Evolutionary conservation across 2,888 invertebrate species (phyloP).

Genomic region (Altica lythri): DNA sequence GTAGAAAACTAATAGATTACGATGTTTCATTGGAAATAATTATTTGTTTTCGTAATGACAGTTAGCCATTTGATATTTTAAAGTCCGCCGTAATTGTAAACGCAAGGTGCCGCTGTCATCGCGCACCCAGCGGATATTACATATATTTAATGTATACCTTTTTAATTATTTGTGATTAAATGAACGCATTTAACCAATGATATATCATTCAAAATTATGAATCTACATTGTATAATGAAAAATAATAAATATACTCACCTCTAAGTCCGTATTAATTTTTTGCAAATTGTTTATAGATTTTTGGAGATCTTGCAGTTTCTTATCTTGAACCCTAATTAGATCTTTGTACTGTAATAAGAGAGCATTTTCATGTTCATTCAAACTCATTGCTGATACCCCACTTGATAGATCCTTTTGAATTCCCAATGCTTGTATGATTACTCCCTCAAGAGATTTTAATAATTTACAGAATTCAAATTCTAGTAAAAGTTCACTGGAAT

Average conservation of each 20-base stretch:
- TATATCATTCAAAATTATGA: not conserved
- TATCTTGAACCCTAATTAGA: conserved; percentile 89
- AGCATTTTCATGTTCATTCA: conserved; percentile 60
- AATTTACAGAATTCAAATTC: conserved; percentile 95
- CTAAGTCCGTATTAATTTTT: conserved; percentile 52
- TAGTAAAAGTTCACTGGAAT: conserved; percentile 78
- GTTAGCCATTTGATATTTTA: too few relatives aligned
- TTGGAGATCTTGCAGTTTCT: conserved; percentile 64
- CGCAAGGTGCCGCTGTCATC: too few relatives aligned
- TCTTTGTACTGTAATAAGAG: conserved; percentile 81
- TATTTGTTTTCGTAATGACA: too few relatives aligned
- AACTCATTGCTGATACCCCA: conserved; percentile 59
- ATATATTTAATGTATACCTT: too few relatives aligned
- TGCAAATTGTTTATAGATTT: conserved; percentile 46
- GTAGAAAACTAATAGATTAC: too few relatives aligned
- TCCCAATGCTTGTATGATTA: conserved; percentile 50
- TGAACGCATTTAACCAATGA: too few relatives aligned
- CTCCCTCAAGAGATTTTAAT: conserved; percentile 76
- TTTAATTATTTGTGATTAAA: too few relatives aligned
- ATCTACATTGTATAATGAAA: not conserved
- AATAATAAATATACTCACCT: conserved; percentile 51
- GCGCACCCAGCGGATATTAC: too few relatives aligned
- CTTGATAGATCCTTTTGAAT: conserved; percentile 58
- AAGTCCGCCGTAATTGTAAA: too few relatives aligned
- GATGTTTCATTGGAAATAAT: too few relatives aligned